A percentile compares a stretch with the other conserved stretches of the same genome.
phyloP scores from a whole-genome alignment of 2,888 invertebrate species.

The Morpho achilles region DNA sequence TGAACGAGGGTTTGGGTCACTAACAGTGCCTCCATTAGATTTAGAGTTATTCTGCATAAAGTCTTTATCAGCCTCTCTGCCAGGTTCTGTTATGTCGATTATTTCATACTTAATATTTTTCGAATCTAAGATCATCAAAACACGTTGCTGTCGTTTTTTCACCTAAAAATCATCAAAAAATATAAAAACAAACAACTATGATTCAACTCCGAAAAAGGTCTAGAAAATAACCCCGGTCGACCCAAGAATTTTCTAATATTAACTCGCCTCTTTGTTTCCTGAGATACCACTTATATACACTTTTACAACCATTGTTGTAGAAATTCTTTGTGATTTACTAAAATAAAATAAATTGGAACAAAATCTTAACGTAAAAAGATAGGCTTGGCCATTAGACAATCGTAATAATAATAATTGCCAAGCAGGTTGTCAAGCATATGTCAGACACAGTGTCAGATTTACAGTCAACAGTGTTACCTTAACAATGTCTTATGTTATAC shows the following conservation, averaged over 20 bases:
- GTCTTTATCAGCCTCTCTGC: slow-evolving; percentile 91
- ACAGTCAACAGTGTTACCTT: neutral
- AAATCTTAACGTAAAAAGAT: slow-evolving; percentile 59
- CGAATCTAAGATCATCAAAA: slow-evolving; percentile 95
- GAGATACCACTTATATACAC: slow-evolving; percentile 95
- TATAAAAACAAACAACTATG: slow-evolving; percentile 47
- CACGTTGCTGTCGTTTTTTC: slow-evolving; percentile 96
- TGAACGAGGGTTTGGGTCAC: slow-evolving; percentile 86
- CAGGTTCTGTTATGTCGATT: slow-evolving; percentile 97
- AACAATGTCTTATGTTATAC: neutral
- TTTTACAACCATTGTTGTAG: slow-evolving; percentile 89
- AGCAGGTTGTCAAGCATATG: slow-evolving; percentile 19
- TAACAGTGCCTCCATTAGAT: slow-evolving; percentile 85
- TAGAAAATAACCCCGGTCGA: slow-evolving; percentile 56
- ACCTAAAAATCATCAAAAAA: slow-evolving; percentile 82
- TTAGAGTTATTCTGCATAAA: slow-evolving; percentile 95
- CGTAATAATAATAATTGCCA: slow-evolving; percentile 51
- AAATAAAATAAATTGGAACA: slow-evolving; percentile 49
- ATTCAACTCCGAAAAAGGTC: slow-evolving; percentile 58
- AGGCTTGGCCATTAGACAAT: slow-evolving; percentile 76
- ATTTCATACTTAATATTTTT: slow-evolving; percentile 93
- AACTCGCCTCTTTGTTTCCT: slow-evolving; percentile 94
- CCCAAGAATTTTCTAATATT: slow-evolving; percentile 62
- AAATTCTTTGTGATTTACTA: slow-evolving; percentile 38
- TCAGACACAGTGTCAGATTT: neutral